Evolutionary conservation across 2,888 invertebrate genomes (phyloP).

Genomic region (Vesta saturnalis): DNA sequence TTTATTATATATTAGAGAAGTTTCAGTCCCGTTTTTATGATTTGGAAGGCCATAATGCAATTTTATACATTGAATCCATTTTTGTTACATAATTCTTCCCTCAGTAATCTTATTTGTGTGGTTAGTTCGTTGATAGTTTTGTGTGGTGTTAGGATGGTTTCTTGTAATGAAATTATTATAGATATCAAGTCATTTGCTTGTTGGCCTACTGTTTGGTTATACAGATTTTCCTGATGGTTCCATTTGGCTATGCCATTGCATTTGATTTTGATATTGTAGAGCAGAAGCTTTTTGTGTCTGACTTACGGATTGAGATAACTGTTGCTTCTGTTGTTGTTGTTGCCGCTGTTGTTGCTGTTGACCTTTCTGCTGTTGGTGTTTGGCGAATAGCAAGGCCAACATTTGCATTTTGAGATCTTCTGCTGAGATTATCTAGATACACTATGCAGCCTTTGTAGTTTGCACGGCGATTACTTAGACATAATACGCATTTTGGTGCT

Average conservation of each 20-base stretch:
- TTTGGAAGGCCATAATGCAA: neutral
- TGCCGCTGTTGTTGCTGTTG: too few species aligned
- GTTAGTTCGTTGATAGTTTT: constrained; percentile 17
- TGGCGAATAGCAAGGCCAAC: neutral
- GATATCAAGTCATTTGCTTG: neutral
- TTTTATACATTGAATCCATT: too few species aligned
- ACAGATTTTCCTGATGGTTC: too few species aligned
- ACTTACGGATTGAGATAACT: neutral
- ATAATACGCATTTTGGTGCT: constrained; percentile 4
- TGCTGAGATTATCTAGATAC: constrained; percentile 5
- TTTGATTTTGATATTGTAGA: neutral
- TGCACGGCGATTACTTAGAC: neutral
- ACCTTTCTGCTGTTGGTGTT: constrained; percentile 6
- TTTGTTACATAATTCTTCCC: too few species aligned
- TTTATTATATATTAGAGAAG: neutral
- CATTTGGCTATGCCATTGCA: constrained; percentile 3
- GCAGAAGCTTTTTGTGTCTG: neutral
- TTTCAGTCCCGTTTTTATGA: neutral
- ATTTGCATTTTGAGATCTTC: neutral
- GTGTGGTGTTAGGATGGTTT: neutral
- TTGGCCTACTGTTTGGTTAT: neutral
- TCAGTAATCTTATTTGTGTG: too few species aligned
- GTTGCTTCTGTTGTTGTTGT: too few species aligned
- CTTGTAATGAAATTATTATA: constrained; percentile 10
- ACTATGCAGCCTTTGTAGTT: constrained; percentile 15